Percentiles rank a stretch among this genome's conserved stretches.
Conservation (phyloP, 2,888 invertebrate genomes). For the Andrena fulva region DNA sequence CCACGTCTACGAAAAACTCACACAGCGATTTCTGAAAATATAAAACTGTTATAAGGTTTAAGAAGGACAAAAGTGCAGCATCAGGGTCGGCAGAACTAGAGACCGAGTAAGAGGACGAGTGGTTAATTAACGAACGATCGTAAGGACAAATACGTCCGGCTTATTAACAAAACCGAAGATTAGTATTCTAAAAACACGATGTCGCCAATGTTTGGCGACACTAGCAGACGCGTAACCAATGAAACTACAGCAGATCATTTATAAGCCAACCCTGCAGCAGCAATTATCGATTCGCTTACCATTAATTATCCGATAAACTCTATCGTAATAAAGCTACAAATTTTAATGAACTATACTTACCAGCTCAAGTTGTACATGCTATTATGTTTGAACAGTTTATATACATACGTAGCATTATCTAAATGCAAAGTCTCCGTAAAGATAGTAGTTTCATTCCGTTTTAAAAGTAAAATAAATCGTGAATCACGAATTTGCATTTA, state of each 20-base stretch:
- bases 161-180: neutral
- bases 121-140: neutral
- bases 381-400: slow-evolving; percentile 51
- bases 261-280: slow-evolving; percentile 58
- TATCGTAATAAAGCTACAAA: slow-evolving; percentile 45
- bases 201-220: neutral
- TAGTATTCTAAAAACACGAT: neutral
- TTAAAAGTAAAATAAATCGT: slow-evolving; percentile 12
- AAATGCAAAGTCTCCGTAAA: slow-evolving; percentile 23
- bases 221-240: neutral
- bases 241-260: neutral
- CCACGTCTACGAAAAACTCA: slow-evolving; percentile 45
- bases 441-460: neutral
- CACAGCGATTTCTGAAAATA: slow-evolving; percentile 67
- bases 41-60: slow-evolving; percentile 39
- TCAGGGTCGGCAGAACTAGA: slow-evolving; percentile 40
- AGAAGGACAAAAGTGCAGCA: slow-evolving; percentile 28
- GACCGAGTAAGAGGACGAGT: neutral
- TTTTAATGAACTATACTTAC: slow-evolving; percentile 66
- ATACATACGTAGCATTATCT: slow-evolving; percentile 42
- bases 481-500: slow-evolving; percentile 2
- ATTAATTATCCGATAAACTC: slow-evolving; percentile 20
- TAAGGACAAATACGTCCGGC: neutral
- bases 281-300: slow-evolving; percentile 18
- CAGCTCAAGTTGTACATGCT: slow-evolving; percentile 50